A percentile compares a stretch with the other conserved stretches of the same genome.
These are phyloP conservation scores for Pardalotus punctatus DNA, from an alignment of 2,113 vertebrate species.

Conservation along the genomic window DNA sequence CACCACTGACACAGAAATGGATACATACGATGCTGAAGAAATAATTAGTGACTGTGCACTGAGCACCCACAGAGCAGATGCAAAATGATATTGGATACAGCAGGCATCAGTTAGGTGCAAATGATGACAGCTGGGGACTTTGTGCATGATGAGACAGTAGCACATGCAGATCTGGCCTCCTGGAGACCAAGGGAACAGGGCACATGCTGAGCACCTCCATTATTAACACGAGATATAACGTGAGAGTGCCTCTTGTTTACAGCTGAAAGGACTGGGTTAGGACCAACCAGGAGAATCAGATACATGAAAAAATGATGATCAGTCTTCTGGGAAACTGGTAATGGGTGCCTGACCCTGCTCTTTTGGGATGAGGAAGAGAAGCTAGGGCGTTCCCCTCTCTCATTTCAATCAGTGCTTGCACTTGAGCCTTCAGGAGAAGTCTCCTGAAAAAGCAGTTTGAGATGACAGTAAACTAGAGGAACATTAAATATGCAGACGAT, in stretches of 20 bases:
- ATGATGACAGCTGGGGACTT: not conserved
- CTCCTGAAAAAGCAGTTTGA: not conserved
- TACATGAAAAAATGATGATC: not conserved
- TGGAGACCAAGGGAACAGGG: not conserved
- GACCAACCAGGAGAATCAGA: not conserved
- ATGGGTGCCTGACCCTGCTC: not conserved
- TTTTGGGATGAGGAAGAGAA: not conserved
- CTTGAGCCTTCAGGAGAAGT: not conserved
- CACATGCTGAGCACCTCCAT: not conserved
- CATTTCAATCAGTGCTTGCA: not conserved
- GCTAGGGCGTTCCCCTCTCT: not conserved
- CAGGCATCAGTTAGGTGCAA: not conserved
- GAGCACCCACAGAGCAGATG: not conserved
- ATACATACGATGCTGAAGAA: not conserved
- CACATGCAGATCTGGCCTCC: not conserved
- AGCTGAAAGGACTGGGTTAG: not conserved
- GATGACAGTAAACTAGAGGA: not conserved
- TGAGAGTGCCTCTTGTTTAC: not conserved
- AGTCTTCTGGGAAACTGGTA: not conserved
- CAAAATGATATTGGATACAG: not conserved
- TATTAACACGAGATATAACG: accelerated
- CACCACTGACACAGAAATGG: not conserved
- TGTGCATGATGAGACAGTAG: not conserved
- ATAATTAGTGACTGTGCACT: not conserved
- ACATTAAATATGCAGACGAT: not conserved